Percentiles rank a stretch among this genome's conserved stretches.
Conservation (phyloP, 1,140 invertebrate species). For the Lethocerus indicus region DNA sequence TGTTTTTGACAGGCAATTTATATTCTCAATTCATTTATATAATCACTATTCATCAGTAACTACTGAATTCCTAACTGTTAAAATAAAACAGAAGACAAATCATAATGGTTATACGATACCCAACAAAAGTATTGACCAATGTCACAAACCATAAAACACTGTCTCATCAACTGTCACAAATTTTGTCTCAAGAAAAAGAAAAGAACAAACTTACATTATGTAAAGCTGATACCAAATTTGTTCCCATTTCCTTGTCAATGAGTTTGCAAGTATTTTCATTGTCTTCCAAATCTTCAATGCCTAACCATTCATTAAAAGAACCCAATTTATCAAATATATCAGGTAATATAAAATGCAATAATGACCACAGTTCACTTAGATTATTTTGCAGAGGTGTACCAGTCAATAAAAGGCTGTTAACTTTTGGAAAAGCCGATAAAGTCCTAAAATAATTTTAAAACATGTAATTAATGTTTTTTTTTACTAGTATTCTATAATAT, state of each 20-base stretch:
- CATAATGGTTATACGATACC: too few relatives aligned
- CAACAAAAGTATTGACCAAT: too few relatives aligned
- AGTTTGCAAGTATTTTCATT: constrained; percentile 27
- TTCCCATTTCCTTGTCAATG: constrained; percentile 37
- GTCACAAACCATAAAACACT: too few relatives aligned
- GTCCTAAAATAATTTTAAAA: too few relatives aligned
- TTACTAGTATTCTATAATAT: too few relatives aligned
- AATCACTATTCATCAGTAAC: too few relatives aligned
- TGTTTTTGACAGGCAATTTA: too few relatives aligned
- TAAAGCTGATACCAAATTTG: constrained; percentile 36
- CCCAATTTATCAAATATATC: constrained; percentile 49
- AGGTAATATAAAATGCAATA: constrained; percentile 54
- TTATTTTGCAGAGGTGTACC: constrained; percentile 69
- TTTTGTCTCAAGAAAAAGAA: background rate
- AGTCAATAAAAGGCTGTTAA: constrained; percentile 44
- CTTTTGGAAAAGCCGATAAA: constrained; percentile 24
- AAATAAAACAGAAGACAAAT: too few relatives aligned
- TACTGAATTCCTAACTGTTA: too few relatives aligned
- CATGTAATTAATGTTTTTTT: too few relatives aligned
- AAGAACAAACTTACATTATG: constrained; percentile 40
- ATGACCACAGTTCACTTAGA: constrained; percentile 50
- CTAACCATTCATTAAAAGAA: constrained; percentile 48
- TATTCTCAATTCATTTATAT: too few relatives aligned
- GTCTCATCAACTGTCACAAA: too few relatives aligned
- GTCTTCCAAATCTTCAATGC: constrained; percentile 30